Evolutionary conservation across 2,888 invertebrate species (phyloP).

Genomic region (Criorhina ranunculi): DNA sequence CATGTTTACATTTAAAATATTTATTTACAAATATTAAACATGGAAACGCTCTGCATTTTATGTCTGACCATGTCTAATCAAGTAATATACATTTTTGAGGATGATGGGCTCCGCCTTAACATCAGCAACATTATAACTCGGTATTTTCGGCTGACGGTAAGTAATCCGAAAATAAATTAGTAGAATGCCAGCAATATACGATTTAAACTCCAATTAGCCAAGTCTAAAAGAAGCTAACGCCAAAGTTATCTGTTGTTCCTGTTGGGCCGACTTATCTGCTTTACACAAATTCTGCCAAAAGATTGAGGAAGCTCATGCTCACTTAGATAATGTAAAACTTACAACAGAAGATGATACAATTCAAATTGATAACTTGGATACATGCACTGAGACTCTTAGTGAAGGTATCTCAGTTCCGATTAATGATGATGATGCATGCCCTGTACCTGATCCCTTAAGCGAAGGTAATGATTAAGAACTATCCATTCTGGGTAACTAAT

Average conservation of each 20-base stretch:
- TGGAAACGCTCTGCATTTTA: slow-evolving; percentile 49
- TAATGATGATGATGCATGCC: slow-evolving; percentile 67
- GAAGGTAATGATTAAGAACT: slow-evolving; percentile 38
- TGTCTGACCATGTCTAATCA: slow-evolving; percentile 18
- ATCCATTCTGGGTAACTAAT: not conserved
- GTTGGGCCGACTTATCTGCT: slow-evolving; percentile 79
- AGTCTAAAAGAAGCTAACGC: slow-evolving; percentile 10
- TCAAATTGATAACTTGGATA: slow-evolving; percentile 20
- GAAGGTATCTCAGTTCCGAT: too few species aligned
- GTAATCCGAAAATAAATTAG: not conserved
- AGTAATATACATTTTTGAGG: slow-evolving; percentile 42
- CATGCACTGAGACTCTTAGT: slow-evolving; percentile 60
- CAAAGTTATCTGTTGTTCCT: slow-evolving; percentile 77
- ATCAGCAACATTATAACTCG: slow-evolving; percentile 78
- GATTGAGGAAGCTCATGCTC: slow-evolving; percentile 76
- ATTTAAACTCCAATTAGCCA: slow-evolving; percentile 37
- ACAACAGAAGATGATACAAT: slow-evolving; percentile 7
- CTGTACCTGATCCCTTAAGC: slow-evolving; percentile 67
- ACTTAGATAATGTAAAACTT: not conserved
- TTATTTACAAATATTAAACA: not conserved
- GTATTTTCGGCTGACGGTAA: slow-evolving; percentile 79
- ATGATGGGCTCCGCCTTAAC: slow-evolving; percentile 59
- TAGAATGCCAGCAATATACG: not conserved
- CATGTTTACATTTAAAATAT: not conserved
- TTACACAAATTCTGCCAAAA: slow-evolving; percentile 80